A percentile compares a stretch with the other conserved stretches of the same genome.
Evolutionary conservation across 2,797 vertebrate species (phyloP).

Genomic region (Hemitrygon akajei): DNA sequence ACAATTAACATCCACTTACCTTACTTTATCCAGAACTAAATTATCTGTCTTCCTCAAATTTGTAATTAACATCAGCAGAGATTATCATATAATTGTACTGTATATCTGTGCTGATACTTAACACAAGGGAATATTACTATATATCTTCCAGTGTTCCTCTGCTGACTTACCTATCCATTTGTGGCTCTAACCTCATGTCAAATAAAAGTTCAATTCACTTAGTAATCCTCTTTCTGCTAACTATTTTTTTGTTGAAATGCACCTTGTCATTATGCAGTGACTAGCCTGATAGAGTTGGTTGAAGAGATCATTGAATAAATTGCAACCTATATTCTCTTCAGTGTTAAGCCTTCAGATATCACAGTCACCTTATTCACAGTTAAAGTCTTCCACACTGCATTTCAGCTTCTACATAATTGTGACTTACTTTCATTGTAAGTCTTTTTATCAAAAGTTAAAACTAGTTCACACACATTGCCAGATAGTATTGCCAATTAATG

Average conservation of each 20-base stretch:
- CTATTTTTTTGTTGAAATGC: no score
- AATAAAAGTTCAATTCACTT: no score
- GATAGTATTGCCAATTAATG: neutral
- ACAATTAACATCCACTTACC: neutral
- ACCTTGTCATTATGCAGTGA: neutral
- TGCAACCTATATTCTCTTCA: neutral
- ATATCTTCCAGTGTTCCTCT: no score
- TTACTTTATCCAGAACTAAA: neutral
- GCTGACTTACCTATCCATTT: no score
- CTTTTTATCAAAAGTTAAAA: conserved; percentile 14
- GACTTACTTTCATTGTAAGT: neutral
- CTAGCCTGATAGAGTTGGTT: neutral
- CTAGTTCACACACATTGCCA: neutral
- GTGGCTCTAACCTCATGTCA: no score
- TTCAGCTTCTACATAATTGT: neutral
- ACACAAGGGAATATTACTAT: no score
- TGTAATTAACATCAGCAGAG: no score
- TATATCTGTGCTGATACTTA: no score
- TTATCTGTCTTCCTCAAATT: no score
- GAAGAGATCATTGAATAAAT: neutral
- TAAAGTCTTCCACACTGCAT: neutral
- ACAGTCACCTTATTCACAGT: neutral
- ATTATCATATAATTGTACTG: no score
- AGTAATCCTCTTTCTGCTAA: no score
- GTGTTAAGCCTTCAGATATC: neutral